Evolutionary conservation across 35 echinoderm and acorn worm genomes (phyloP).

Genomic region (Ophioderma brevispina): DNA sequence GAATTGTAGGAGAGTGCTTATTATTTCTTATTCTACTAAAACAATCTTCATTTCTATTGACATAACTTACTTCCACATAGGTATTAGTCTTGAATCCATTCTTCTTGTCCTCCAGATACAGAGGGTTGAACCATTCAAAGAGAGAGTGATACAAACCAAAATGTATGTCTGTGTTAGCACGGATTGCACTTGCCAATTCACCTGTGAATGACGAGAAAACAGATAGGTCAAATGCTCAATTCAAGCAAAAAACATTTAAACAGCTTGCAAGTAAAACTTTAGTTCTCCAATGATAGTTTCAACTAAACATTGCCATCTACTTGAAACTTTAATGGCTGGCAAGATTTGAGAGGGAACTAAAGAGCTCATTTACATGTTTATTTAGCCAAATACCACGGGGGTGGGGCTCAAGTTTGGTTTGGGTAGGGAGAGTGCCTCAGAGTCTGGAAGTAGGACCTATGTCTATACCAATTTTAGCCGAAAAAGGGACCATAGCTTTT

Average conservation of each 20-base stretch:
- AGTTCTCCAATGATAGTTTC: not conserved
- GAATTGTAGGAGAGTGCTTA: too few relatives aligned
- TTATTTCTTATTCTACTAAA: too few relatives aligned
- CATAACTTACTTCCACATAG: constrained; percentile 36
- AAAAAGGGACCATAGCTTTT: too few relatives aligned
- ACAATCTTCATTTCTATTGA: too few relatives aligned
- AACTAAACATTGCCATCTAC: not conserved
- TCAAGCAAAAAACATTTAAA: too few relatives aligned
- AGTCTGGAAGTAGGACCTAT: too few relatives aligned
- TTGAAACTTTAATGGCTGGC: not conserved
- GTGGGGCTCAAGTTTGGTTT: too few relatives aligned
- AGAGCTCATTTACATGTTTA: not conserved
- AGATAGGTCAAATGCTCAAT: not conserved
- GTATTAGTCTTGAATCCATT: constrained; percentile 51
- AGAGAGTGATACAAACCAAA: constrained; percentile 86
- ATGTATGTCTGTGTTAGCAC: constrained; percentile 21
- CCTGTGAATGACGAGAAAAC: not conserved
- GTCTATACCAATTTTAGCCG: too few relatives aligned
- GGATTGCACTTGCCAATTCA: constrained; percentile 64
- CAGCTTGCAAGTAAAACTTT: too few relatives aligned
- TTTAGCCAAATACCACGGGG: too few relatives aligned
- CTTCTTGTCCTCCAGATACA: constrained; percentile 59
- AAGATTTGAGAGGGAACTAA: not conserved
- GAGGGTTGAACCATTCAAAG: constrained; percentile 78
- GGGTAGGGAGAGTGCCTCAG: too few relatives aligned